phyloP scores from a whole-genome alignment of 1,140 invertebrate genomes.

The Drosophila busckii region DNA sequence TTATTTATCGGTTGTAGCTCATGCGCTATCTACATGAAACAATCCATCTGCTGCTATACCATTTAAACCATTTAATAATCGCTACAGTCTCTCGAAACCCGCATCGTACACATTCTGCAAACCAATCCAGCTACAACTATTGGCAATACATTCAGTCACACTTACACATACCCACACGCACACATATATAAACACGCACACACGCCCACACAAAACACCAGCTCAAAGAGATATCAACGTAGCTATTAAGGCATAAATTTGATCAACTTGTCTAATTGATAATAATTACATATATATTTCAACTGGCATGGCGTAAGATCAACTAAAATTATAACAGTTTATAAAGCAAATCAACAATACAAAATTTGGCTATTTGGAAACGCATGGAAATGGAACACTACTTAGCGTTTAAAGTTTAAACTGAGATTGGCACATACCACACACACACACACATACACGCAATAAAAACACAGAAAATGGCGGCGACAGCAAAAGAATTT shows the following conservation, averaged over 20 bases:
- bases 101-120: slow-evolving; percentile 11
- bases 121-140: slow-evolving; percentile 52
- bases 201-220: slow-evolving; percentile 20
- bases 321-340: slow-evolving; percentile 30
- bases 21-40: no score
- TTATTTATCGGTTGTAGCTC: no score
- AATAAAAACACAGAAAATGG: slow-evolving; percentile 38
- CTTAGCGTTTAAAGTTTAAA: slow-evolving; percentile 13
- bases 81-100: no score
- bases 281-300: slow-evolving; percentile 19
- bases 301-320: slow-evolving; percentile 52
- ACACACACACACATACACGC: slow-evolving; percentile 45
- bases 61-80: no score
- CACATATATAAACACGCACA: slow-evolving; percentile 17
- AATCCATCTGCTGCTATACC: no score
- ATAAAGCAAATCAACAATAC: slow-evolving; percentile 27
- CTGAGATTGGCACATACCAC: slow-evolving; percentile 22
- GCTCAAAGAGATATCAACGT: slow-evolving; percentile 30
- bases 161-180: slow-evolving; percentile 34
- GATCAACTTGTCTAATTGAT: slow-evolving; percentile 20
- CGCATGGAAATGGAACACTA: slow-evolving; percentile 64
- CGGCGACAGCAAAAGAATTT: slow-evolving; percentile 40
- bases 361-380: slow-evolving; percentile 59
- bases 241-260: slow-evolving; percentile 41
- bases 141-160: slow-evolving; percentile 39